These are phyloP conservation scores for Cecidostiba fungosa DNA, from an alignment of 2,888 invertebrate genomes.

Conservation along the genomic window DNA sequence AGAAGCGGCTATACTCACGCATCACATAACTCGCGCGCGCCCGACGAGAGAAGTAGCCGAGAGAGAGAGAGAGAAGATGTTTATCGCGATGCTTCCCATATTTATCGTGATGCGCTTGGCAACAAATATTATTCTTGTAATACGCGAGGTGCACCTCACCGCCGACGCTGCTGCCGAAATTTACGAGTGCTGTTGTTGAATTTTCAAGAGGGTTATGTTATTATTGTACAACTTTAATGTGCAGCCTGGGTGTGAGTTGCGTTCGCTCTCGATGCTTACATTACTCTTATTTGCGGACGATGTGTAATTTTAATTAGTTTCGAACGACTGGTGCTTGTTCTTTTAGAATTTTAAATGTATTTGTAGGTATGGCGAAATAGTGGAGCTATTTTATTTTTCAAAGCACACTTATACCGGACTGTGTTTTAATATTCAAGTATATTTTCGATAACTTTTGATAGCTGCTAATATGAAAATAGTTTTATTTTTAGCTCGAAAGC, in stretches of 20 bases:
- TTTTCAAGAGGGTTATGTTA: constrained; percentile 27
- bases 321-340: background rate
- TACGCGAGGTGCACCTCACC: background rate
- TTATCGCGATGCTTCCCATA: constrained; percentile 42
- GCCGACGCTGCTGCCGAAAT: constrained; percentile 16
- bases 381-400: no score
- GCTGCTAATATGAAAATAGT: no score
- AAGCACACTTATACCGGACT: no score
- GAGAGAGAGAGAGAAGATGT: constrained; percentile 22
- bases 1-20: background rate
- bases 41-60: background rate
- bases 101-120: constrained; percentile 30
- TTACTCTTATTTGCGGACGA: background rate
- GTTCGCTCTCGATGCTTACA: background rate
- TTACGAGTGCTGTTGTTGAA: constrained; percentile 53
- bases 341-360: no score
- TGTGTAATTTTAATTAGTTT: background rate
- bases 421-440: no score
- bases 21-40: background rate
- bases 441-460: no score
- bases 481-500: no score
- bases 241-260: background rate
- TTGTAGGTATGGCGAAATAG: no score
- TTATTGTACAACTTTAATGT: constrained; percentile 1
- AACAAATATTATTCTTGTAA: constrained; percentile 21